A percentile compares a stretch with the other conserved stretches of the same genome.
phyloP scores from a whole-genome alignment of 2,888 invertebrate species.

The Sphinx pinastri region DNA sequence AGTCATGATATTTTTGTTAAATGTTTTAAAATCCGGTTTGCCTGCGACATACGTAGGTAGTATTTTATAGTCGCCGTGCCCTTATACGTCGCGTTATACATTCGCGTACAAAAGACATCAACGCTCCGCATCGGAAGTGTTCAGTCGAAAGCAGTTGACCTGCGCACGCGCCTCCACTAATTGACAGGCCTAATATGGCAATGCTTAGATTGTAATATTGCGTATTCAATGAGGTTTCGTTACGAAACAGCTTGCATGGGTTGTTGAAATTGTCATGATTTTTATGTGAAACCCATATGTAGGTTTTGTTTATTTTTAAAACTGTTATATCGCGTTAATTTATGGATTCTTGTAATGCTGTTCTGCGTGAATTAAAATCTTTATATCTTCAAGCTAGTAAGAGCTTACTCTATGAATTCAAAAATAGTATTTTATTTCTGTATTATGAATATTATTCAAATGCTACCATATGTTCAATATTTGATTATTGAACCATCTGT shows the following conservation, averaged over 20 bases:
- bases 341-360: too few relatives aligned
- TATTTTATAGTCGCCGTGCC: constrained; percentile 17
- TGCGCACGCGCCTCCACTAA: constrained; percentile 42
- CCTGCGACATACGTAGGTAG: constrained; percentile 16
- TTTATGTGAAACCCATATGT: background rate
- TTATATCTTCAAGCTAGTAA: too few relatives aligned
- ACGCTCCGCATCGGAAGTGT: constrained; percentile 29
- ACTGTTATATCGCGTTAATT: background rate
- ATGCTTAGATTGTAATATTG: constrained; percentile 37
- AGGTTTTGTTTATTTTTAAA: background rate
- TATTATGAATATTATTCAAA: too few relatives aligned
- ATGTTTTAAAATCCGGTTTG: background rate
- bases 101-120: constrained; percentile 36
- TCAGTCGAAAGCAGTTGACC: constrained; percentile 29
- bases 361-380: too few relatives aligned
- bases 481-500: background rate
- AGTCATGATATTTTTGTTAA: background rate
- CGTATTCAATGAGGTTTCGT: constrained; percentile 26
- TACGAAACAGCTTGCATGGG: constrained; percentile 18
- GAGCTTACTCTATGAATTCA: too few relatives aligned
- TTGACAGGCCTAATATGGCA: constrained; percentile 45
- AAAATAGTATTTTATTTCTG: too few relatives aligned
- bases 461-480: background rate
- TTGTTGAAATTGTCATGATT: background rate
- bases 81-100: constrained; percentile 27